Conservation (phyloP, 2,888 invertebrate species). For the Torymus aiolomorphi region DNA sequence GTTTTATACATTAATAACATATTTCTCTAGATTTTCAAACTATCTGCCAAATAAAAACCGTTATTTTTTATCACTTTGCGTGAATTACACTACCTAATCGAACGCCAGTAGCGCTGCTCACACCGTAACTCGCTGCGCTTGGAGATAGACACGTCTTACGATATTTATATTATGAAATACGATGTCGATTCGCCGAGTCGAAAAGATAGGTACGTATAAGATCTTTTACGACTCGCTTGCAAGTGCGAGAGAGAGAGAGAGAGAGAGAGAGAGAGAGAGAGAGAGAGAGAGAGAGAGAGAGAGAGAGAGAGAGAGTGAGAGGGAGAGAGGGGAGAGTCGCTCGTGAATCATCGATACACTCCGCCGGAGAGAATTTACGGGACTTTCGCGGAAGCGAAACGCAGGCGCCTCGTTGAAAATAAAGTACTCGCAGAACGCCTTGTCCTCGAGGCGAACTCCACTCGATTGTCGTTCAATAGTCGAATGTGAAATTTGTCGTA, state of each 20-base stretch:
- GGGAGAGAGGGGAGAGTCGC: slow-evolving; percentile 25
- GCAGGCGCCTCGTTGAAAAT: slow-evolving; percentile 2
- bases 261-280: too few species aligned
- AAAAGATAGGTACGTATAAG: slow-evolving; percentile 36
- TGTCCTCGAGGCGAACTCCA: slow-evolving; percentile 20
- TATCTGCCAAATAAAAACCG: too few species aligned
- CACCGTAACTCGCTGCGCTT: background rate
- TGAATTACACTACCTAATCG: background rate
- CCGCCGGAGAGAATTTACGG: slow-evolving; percentile 31
- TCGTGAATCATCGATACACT: slow-evolving; percentile 50
- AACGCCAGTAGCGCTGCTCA: background rate
- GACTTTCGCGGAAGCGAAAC: slow-evolving; percentile 11
- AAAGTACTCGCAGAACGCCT: slow-evolving; percentile 18
- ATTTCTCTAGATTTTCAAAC: too few species aligned
- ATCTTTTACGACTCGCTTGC: slow-evolving; percentile 39
- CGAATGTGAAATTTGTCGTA: background rate
- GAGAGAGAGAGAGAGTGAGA: too few species aligned
- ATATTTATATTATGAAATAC: slow-evolving; percentile 51
- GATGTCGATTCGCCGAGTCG: slow-evolving; percentile 38
- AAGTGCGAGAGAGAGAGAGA: too few species aligned
- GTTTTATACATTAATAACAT: too few species aligned
- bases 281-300: too few species aligned
- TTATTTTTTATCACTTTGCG: too few species aligned
- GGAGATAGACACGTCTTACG: slow-evolving; percentile 20
- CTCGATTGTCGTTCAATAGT: slow-evolving; percentile 19